Percentiles rank a stretch among this genome's conserved stretches.
Evolutionary conservation across 2,888 invertebrate genomes (phyloP).

Genomic region (Himalopsyche tibetana): DNA sequence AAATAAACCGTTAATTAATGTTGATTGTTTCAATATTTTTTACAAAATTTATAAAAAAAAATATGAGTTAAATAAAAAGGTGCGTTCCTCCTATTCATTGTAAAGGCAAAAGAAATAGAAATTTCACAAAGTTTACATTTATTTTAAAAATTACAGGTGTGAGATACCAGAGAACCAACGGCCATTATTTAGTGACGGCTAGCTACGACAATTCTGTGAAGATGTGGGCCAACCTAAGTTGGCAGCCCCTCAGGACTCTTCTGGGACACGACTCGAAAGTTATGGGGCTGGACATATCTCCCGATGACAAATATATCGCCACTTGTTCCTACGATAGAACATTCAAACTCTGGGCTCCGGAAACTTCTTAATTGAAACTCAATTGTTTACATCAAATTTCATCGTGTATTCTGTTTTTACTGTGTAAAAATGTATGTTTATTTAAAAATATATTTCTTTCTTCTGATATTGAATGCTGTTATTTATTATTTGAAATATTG

Average conservation of each 20-base stretch:
- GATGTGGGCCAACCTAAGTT: slow-evolving; percentile 96
- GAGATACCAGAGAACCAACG: slow-evolving; percentile 90
- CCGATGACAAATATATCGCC: slow-evolving; percentile 93
- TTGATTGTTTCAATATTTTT: too few relatives aligned
- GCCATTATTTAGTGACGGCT: slow-evolving; percentile 92
- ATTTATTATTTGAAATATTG: too few relatives aligned
- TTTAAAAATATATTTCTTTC: too few relatives aligned
- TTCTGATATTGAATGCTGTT: too few relatives aligned
- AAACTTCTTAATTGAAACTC: slow-evolving; percentile 69
- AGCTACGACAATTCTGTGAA: slow-evolving; percentile 96
- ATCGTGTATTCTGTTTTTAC: too few relatives aligned
- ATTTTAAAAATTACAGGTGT: slow-evolving; percentile 77
- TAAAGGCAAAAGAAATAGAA: too few relatives aligned
- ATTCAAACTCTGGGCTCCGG: slow-evolving; percentile 97
- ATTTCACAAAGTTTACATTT: too few relatives aligned
- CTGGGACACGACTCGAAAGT: slow-evolving; percentile 98
- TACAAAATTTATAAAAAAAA: too few relatives aligned
- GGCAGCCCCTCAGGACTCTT: slow-evolving; percentile 97
- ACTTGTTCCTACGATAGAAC: slow-evolving; percentile 97
- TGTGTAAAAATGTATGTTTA: not conserved
- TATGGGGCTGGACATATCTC: slow-evolving; percentile 94
- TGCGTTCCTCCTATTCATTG: too few relatives aligned
- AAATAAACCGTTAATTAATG: too few relatives aligned
- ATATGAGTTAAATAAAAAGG: too few relatives aligned
- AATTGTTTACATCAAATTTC: too few relatives aligned